phyloP scores from a whole-genome alignment of 2,797 vertebrate species.

The Poliocrania exsul region DNA sequence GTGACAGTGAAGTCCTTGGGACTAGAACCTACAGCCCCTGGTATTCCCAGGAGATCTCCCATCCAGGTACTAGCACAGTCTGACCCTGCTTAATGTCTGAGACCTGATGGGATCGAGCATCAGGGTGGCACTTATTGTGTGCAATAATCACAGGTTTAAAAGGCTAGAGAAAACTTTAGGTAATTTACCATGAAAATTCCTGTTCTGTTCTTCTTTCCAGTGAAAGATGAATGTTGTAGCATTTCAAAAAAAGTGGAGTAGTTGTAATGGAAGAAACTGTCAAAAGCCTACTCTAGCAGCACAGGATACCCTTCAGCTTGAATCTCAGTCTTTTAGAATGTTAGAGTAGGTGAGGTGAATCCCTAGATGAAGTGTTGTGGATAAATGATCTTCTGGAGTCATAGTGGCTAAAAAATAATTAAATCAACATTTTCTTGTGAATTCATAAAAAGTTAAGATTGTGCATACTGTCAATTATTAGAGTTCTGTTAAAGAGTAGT shows the following conservation, averaged over 20 bases:
- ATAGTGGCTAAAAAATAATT: not conserved
- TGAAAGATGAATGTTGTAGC: not conserved
- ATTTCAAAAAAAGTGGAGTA: not conserved
- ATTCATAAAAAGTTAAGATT: not conserved
- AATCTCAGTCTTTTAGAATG: not conserved
- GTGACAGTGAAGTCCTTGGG: too few species aligned
- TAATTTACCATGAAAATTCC: not conserved
- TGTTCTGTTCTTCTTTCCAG: not conserved
- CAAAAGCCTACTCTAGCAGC: not conserved
- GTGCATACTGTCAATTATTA: not conserved
- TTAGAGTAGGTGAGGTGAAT: not conserved
- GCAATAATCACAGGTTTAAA: not conserved
- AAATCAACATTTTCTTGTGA: not conserved
- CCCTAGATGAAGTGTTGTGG: not conserved
- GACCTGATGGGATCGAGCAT: too few species aligned
- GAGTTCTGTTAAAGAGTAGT: not conserved
- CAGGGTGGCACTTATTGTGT: too few species aligned
- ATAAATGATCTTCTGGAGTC: not conserved
- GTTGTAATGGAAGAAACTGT: not conserved
- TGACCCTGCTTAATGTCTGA: too few species aligned
- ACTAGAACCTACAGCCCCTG: too few species aligned
- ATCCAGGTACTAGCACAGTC: too few species aligned
- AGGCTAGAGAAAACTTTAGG: not conserved
- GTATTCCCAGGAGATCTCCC: too few species aligned
- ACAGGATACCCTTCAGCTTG: not conserved